A percentile compares a stretch with the other conserved stretches of the same genome.
phyloP scores from a whole-genome alignment of 2,113 vertebrate species.

The Bubo bubo region DNA sequence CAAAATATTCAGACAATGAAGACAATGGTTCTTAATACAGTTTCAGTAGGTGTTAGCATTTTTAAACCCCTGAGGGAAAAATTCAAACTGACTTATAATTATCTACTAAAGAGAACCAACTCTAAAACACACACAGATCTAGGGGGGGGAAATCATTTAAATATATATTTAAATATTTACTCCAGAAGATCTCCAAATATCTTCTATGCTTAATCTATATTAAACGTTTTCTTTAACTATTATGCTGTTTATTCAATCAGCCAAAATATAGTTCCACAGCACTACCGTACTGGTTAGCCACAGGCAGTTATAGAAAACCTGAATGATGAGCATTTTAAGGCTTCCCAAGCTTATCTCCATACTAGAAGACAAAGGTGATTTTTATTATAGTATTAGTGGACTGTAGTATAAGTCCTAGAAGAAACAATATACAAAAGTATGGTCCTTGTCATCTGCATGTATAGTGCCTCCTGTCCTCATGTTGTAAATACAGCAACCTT shows the following conservation, averaged over 20 bases:
- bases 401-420: not conserved
- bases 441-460: not conserved
- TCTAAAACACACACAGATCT: not conserved
- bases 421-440: not conserved
- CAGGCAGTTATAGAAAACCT: not conserved
- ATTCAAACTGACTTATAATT: conserved; percentile 18
- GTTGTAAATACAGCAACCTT: not conserved
- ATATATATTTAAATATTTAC: not conserved
- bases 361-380: not conserved
- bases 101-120: not conserved
- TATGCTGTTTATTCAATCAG: not conserved
- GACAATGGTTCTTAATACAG: conserved; percentile 15
- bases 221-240: not conserved
- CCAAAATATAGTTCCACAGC: not conserved
- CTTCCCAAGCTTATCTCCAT: not conserved
- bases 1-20: conserved; percentile 50
- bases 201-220: not conserved
- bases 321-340: not conserved
- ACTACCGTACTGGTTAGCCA: not conserved
- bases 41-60: conserved; percentile 22
- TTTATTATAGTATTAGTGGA: not conserved
- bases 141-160: not conserved
- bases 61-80: conserved; percentile 1
- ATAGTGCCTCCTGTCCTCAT: not conserved
- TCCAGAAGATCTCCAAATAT: not conserved